These are phyloP conservation scores for Apodemus agrarius DNA, from an alignment of 2,797 vertebrate species.

Conservation along the genomic window DNA sequence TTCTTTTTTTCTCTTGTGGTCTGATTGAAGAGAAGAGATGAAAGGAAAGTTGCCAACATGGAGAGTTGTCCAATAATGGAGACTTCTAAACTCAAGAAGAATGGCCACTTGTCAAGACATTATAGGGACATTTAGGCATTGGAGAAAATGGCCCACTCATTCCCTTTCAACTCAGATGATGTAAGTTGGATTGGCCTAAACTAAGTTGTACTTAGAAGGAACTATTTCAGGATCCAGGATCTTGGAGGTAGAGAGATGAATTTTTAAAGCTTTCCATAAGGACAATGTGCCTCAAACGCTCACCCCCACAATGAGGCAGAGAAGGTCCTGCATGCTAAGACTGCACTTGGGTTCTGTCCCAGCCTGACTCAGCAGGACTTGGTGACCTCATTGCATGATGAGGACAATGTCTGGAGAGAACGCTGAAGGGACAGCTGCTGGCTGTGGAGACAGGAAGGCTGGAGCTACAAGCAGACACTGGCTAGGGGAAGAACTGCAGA, in stretches of 20 bases:
- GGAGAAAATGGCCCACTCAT: not conserved
- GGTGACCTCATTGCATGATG: not conserved
- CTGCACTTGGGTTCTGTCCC: not conserved
- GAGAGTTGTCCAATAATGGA: not conserved
- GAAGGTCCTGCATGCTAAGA: not conserved
- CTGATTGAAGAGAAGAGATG: not conserved
- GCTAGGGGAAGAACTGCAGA: not conserved
- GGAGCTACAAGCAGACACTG: not conserved
- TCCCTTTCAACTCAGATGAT: not conserved
- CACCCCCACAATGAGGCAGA: not conserved
- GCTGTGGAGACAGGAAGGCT: not conserved
- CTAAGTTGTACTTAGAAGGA: not conserved
- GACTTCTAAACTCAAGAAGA: not conserved
- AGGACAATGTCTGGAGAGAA: not conserved
- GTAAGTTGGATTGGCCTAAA: not conserved
- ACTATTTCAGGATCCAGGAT: not conserved
- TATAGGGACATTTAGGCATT: not conserved
- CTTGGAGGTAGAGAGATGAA: not conserved
- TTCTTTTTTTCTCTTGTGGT: not conserved
- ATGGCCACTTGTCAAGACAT: not conserved
- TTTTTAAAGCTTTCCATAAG: not conserved
- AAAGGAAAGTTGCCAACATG: not conserved
- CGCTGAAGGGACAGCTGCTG: not conserved
- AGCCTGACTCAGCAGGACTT: conserved; percentile 53
- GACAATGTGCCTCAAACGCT: not conserved